Conservation (phyloP, 1,140 invertebrate genomes). For the Neodiprion virginianus region DNA sequence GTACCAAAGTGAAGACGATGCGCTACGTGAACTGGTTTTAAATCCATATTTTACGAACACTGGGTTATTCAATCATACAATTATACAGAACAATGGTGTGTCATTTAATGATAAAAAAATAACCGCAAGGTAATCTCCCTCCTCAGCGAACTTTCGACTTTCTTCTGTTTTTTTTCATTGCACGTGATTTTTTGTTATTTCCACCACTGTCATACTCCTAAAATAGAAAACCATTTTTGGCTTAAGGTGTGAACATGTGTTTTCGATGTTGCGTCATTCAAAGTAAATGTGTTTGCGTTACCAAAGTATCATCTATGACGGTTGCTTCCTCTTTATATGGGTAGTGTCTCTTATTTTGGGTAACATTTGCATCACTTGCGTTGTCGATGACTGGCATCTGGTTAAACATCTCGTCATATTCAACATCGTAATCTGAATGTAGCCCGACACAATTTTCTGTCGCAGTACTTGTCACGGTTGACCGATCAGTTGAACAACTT, state of each 20-base stretch:
- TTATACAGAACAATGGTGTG: no score
- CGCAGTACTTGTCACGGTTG: constrained; percentile 10
- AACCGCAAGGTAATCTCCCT: no score
- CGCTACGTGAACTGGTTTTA: no score
- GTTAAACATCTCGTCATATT: constrained; percentile 34
- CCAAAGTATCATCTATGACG: neutral
- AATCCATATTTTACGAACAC: no score
- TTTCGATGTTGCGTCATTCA: neutral
- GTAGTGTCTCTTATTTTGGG: neutral
- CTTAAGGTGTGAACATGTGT: no score
- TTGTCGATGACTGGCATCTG: constrained; percentile 11
- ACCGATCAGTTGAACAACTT: constrained; percentile 7
- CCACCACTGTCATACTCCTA: neutral
- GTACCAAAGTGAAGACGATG: no score
- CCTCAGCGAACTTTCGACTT: neutral
- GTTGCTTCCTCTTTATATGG: neutral
- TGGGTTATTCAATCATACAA: no score
- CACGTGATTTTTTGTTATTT: neutral
- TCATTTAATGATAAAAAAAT: no score
- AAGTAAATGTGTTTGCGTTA: neutral
- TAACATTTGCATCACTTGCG: neutral
- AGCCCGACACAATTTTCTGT: constrained; percentile 19
- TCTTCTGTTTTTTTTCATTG: neutral
- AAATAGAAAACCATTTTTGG: neutral
- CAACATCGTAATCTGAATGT: constrained; percentile 26